A percentile compares a stretch with the other conserved stretches of the same genome.
Conservation (phyloP, 2,113 vertebrate genomes). For the Willisornis vidua region DNA sequence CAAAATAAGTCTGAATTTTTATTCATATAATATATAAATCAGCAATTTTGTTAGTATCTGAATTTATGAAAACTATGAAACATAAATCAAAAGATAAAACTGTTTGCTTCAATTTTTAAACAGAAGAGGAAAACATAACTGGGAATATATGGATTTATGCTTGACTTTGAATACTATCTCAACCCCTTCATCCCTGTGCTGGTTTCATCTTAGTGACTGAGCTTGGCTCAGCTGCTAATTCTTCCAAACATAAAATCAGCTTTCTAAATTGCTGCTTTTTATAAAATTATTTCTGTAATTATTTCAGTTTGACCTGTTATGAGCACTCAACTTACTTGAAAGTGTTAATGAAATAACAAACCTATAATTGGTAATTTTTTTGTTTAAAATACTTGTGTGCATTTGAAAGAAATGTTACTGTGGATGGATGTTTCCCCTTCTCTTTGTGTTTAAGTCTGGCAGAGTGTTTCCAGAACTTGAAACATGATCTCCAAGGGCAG, state of each 20-base stretch:
- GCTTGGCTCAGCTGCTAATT: not conserved
- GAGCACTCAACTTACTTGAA: not conserved
- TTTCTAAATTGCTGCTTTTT: not conserved
- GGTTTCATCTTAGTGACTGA: not conserved
- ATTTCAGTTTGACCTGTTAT: not conserved
- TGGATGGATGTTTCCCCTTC: not conserved
- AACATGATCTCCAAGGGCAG: not conserved
- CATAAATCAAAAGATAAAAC: not conserved
- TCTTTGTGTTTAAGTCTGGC: not conserved
- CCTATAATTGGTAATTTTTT: not conserved
- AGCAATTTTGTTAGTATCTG: not conserved
- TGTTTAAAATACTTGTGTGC: not conserved
- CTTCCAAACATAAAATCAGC: not conserved
- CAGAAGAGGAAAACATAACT: not conserved
- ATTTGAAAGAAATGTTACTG: not conserved
- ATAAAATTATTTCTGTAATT: not conserved
- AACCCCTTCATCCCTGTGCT: not conserved
- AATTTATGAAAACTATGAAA: not conserved
- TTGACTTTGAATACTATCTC: not conserved
- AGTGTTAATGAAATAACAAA: not conserved
- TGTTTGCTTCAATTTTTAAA: not conserved
- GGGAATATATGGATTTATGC: not conserved
- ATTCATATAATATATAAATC: not conserved
- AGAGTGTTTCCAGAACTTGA: constrained; percentile 38
- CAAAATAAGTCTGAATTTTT: not conserved